These are phyloP conservation scores for Patiria pectinifera DNA, from an alignment of 53 echinoderm and acorn worm genomes.

Conservation along the genomic window DNA sequence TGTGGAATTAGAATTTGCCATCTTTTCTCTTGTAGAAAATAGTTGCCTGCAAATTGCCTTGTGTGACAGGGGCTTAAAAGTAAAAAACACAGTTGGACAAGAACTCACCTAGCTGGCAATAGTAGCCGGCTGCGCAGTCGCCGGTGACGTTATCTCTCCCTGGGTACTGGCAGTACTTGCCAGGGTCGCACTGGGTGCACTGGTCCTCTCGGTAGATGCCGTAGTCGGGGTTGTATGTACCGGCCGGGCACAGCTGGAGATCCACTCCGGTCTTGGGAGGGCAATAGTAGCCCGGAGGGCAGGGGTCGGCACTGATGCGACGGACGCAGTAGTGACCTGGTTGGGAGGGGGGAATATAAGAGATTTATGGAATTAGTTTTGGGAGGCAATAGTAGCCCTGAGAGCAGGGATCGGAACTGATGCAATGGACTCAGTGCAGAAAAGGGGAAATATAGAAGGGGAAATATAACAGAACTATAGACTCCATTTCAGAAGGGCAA, in stretches of 20 bases:
- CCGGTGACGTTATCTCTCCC: conserved; percentile 85
- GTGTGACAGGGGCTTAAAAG: not conserved
- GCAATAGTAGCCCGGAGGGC: conserved; percentile 95
- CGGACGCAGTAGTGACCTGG: conserved; percentile 95
- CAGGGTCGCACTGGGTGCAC: conserved; percentile 88
- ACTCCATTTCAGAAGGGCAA: too few relatives aligned
- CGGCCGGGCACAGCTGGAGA: conserved; percentile 84
- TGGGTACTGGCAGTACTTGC: conserved; percentile 87
- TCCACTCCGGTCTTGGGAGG: conserved; percentile 95
- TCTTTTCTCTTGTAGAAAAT: too few relatives aligned
- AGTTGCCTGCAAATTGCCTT: too few relatives aligned
- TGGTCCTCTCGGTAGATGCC: conserved; percentile 85
- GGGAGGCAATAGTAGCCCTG: too few relatives aligned
- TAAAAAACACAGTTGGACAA: not conserved
- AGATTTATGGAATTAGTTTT: not conserved
- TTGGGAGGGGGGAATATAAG: not conserved
- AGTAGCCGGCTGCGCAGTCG: conserved; percentile 88
- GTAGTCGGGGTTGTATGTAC: conserved; percentile 90
- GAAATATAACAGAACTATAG: not conserved
- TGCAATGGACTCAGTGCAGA: too few relatives aligned
- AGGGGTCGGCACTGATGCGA: conserved; percentile 92
- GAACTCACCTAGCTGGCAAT: conserved; percentile 74
- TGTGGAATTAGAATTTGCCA: too few relatives aligned
- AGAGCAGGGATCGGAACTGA: too few relatives aligned
- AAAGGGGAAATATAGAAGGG: not conserved